Evolutionary conservation across 2,797 vertebrate species (phyloP), one percentile per base, ranked within the genome.

Genomic region (Falco rusticolus): DNA sequence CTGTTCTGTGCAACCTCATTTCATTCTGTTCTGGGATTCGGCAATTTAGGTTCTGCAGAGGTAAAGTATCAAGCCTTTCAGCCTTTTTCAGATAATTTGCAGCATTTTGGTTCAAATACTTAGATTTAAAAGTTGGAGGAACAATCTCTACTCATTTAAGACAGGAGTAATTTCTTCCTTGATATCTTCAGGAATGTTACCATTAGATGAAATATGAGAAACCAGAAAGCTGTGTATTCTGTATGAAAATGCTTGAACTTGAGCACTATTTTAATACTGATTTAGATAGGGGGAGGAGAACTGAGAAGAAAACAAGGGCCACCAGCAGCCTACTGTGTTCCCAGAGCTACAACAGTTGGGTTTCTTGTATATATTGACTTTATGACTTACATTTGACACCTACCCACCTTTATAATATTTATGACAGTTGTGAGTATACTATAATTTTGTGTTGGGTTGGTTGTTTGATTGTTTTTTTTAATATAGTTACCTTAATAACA

Each of bases 401-500:
- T 56, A 71, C 1, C 4, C 15, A 60, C 9, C 45, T 71, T 65
- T n/a, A n/a, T 5, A 28, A 16, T 7, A 60, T 24, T 74, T 47
- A 51, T 16, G 18, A 17, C 22, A 69, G 26, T 7, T 74, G 11
- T 19, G 31, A 69, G 20, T 7, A 2, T 13, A 28, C 19, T 64
- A 39, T 3, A 19, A 5, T 39, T 54, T 19, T 68, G 13, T 33
- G 24, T 28, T 24, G 17, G 33, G 10, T 17, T 45, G 43, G 37
- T n/a, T n/a, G 20, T 9, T 34, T 63, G 56, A 6, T 12, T 43
- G 60, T 16, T 16, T 75, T 75, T 34, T 45, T 22, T 4, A 39
- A 47, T 39, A 37, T 13, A 77, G 57, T 98, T 98, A 99, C 99
- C 99, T 99, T 99, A 98, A 99, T 99, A 96, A 99, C 99, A 97